Base-by-base conservation (phyloP, 2,113 vertebrate species). In the Hystrix brachyura region DNA sequence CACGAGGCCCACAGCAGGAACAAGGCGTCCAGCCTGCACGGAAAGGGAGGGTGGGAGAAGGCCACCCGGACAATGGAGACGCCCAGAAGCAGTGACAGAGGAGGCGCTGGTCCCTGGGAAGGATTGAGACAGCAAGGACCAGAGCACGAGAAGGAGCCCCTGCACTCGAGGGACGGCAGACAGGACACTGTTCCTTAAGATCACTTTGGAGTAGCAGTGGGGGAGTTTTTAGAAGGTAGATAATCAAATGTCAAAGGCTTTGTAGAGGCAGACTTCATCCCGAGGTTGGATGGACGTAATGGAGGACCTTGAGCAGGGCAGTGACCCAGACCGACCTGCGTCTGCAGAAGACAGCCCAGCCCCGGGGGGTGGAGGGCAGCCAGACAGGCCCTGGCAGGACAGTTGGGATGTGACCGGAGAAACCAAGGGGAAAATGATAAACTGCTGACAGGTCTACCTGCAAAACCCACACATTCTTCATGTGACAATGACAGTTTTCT, bases 1-100 rank as follows among this genome's bases (percentile, higher is more conserved):
- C 34, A 85, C 60, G 53, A 17, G 6, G 53, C 55, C 51, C 17
- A 5, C 5, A 64, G 18, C 23, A 46, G 48, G 23, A 55, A 92
- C 14, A 23, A 18, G 9, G 34, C 27, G 7, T 29, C 46, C 5
- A 71, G 25, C 2, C 82, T 18, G 32, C 0, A 0, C 1, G 5
- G 38, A 79, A 38, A 87, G 60, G 32, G 27, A 13, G 55, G 60
- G 55, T 6, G 11, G 17, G 69, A 83, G 65, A 84, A 84, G 51
- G 15, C 55, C 53, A 23, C 34, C 62, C 8, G 1, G 12, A 53
- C 7, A 32, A n/a, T 3, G 15, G 17, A 7, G 57, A 46, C 0
- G 1, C 64, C 86, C 29, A 27, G 46, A 2, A 38, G 29, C 23
- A 29, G 46, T 46, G 27, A 9, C 51, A 29, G 3, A 60, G 51